Evolutionary conservation across 2,888 invertebrate species (phyloP), one percentile per base, ranked within the genome.

Genomic region (Morinoia aosen): DNA sequence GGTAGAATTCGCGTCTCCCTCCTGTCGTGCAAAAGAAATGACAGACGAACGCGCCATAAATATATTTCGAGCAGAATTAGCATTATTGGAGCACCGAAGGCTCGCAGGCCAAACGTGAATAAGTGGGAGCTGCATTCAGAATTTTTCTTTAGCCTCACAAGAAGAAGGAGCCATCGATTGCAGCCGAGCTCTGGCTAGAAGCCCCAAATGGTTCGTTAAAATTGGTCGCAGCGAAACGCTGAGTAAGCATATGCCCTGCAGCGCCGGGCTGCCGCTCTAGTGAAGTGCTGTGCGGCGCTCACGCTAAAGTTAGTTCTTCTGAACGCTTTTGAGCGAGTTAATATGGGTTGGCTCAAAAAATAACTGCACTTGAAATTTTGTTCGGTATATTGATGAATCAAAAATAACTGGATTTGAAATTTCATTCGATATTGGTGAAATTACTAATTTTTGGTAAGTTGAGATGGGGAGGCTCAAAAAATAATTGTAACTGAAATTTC

Each of bases 121-220:
- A 93, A 93, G 57, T 33, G 76, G 33, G 33, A 93, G n/a, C 10
- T 56, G 93, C 39, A 57, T 93, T 33, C 48, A 56, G 57, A 57
- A 56, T 93, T 93, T 93, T 93, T 93, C 56, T 93, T 56, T 5
- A 93, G 56, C 57, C 93, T 8, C 91, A 57, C 19, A 57, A 90
- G 76, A 76, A 76, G 76, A 90, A 90, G 90, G 16, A 93, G 93
- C 57, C 48, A 93, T 93, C 93, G 93, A 93, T 93, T 93, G 93
- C 58, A 93, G 93, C 25, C 57, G 93, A 56, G 56, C 93, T 91
- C n/a, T 14, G 91, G 91, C 93, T 57, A 12, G 56, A 33, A 33
- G 93, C 57, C 33, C 93, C 93, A 57, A 93, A 93, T 93, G 93
- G 93, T 93, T 93, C 93, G 93, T 93, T 93, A 93, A 93, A 93